Percentiles rank a stretch among this genome's conserved stretches.
phyloP scores from a whole-genome alignment of 2,888 invertebrate genomes.

The Arge pagana region DNA sequence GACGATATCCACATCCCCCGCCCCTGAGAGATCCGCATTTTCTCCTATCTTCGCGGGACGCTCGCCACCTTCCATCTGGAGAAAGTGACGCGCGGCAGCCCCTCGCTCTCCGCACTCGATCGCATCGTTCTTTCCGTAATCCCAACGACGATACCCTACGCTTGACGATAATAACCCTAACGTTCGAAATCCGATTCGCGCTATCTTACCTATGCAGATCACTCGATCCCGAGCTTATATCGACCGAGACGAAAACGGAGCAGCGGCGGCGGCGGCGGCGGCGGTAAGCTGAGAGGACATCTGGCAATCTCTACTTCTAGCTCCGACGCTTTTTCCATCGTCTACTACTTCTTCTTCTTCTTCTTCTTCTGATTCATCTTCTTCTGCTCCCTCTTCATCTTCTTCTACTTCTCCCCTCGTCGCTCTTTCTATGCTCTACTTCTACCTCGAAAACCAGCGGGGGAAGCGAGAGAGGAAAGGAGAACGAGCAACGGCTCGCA shows the following conservation, averaged over 20 bases:
- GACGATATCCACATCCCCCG: too few relatives aligned
- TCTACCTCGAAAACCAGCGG: constrained; percentile 35
- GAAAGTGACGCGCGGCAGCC: background rate
- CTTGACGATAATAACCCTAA: too few relatives aligned
- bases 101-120: background rate
- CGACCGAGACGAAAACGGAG: too few relatives aligned
- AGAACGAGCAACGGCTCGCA: constrained; percentile 20
- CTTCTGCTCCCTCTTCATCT: constrained; percentile 11
- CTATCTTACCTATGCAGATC: too few relatives aligned
- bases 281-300: too few relatives aligned
- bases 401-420: constrained; percentile 15
- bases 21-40: too few relatives aligned
- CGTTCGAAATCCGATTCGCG: too few relatives aligned
- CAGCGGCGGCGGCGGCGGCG: too few relatives aligned
- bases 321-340: constrained; percentile 21
- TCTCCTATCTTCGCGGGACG: constrained; percentile 4
- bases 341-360: constrained; percentile 18
- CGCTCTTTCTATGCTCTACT: constrained; percentile 11
- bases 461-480: constrained; percentile 29
- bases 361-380: constrained; percentile 2
- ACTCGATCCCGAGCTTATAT: too few relatives aligned
- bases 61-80: background rate
- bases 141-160: background rate
- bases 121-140: background rate
- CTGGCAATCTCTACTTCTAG: too few relatives aligned